Base-by-base conservation (phyloP, 2,888 invertebrate genomes). In the Sphaerolaimus hirsutus region DNA sequence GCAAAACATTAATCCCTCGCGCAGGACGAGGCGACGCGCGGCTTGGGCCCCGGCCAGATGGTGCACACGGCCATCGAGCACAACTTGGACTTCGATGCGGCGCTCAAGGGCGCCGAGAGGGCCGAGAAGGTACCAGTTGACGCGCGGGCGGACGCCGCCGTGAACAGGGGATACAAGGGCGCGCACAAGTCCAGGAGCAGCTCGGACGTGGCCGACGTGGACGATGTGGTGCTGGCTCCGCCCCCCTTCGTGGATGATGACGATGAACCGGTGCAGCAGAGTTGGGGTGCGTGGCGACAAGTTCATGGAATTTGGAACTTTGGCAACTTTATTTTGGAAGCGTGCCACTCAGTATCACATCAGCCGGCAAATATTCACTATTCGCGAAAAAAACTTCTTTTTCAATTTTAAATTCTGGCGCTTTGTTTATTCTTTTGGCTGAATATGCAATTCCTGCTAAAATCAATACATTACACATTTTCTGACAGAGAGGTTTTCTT, bases 1-100 rank as follows among this genome's bases (percentile, higher is more conserved):
- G n/a, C n/a, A n/a, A n/a, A n/a, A n/a, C n/a, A n/a, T n/a, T n/a
- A n/a, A n/a, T n/a, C n/a, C n/a, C n/a, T n/a, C n/a, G n/a, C n/a
- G n/a, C n/a, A n/a, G n/a, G n/a, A n/a, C n/a, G n/a, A n/a, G n/a
- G n/a, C n/a, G n/a, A n/a, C n/a, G n/a, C n/a, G n/a, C n/a, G n/a
- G n/a, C n/a, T n/a, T n/a, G n/a, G n/a, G n/a, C n/a, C n/a, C n/a
- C n/a, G n/a, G n/a, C n/a, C 46, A 57, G 56, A 49, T 60, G 42
- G 51, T 58, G 27, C 57, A 58, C 48, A 55, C 58, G 2, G 60
- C 58, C 10, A 50, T 58, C 1, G 46, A 49, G 26, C 52, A 56
- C 36, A 56, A 60, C 26, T 41, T 58, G 46, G 54, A 59, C 42
- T 48, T 59, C 27, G 51, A 47, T 26, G 53, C 49, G 27, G 59